Percentiles rank a stretch among this genome's conserved stretches.
Conservation (phyloP, 1,140 invertebrate genomes). For the Scylla paramamosain region DNA sequence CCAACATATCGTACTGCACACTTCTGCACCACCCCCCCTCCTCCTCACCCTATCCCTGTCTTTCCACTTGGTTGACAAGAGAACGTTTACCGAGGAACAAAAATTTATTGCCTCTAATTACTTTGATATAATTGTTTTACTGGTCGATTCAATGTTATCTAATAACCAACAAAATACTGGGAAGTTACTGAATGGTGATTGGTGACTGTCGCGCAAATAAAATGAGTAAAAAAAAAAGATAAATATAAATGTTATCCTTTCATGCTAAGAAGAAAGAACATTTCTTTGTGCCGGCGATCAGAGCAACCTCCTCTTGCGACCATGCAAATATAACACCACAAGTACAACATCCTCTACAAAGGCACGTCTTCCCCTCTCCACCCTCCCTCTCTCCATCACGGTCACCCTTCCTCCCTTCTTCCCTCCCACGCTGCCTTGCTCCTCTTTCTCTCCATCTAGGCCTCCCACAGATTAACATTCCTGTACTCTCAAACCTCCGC, state of each 20-base stretch:
- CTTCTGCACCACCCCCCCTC: background rate
- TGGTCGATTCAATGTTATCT: background rate
- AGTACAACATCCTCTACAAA: background rate
- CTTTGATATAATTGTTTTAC: background rate
- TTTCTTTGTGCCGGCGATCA: background rate
- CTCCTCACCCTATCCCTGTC: background rate
- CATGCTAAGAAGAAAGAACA: too few relatives aligned
- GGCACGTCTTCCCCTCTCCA: background rate
- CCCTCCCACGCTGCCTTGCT: background rate
- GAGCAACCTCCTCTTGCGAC: background rate
- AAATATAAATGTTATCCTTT: too few relatives aligned
- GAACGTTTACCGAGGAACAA: background rate
- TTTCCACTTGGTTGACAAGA: background rate
- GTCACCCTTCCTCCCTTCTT: background rate
- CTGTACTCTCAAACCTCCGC: background rate
- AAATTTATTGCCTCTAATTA: background rate
- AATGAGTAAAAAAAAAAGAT: too few relatives aligned
- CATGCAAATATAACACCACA: background rate
- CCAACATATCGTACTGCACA: constrained; percentile 38
- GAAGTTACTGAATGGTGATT: too few relatives aligned
- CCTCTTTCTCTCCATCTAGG: background rate
- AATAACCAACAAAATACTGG: background rate
- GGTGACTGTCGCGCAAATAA: too few relatives aligned
- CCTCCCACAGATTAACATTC: background rate
- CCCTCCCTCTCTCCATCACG: background rate